These are phyloP conservation scores for Lasioglossum malachurum DNA, from an alignment of 2,888 invertebrate genomes.

Conservation along the genomic window DNA sequence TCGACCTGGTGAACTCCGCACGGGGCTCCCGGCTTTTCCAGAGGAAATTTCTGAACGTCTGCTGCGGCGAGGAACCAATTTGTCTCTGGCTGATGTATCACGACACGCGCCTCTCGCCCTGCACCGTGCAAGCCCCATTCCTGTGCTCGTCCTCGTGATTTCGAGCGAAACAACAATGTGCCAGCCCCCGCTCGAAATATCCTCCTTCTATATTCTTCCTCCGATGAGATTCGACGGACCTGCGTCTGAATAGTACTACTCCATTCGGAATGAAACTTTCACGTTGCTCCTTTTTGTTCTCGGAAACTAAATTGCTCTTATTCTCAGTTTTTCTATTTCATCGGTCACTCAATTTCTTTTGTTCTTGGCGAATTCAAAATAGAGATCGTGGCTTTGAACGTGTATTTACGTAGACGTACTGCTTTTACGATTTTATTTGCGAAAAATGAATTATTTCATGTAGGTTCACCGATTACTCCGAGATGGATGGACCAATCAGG, in stretches of 20 bases:
- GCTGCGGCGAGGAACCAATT: conserved; percentile 20
- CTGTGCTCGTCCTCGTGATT: neutral
- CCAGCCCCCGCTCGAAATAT: neutral
- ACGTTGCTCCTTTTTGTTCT: neutral
- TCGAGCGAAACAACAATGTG: neutral
- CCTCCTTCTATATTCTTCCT: neutral
- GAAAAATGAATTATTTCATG: too few species aligned
- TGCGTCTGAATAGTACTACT: neutral
- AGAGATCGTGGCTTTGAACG: too few species aligned
- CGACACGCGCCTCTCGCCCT: neutral
- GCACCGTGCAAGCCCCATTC: neutral
- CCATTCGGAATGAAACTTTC: neutral
- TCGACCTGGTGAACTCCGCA: conserved; percentile 1
- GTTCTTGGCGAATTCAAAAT: neutral
- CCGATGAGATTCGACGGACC: neutral
- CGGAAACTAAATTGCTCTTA: neutral
- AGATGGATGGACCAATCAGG: too few species aligned
- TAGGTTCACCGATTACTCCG: too few species aligned
- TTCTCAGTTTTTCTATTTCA: neutral
- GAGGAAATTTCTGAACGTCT: conserved; percentile 37
- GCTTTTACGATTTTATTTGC: too few species aligned
- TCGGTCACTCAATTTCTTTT: neutral
- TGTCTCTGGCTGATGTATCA: conserved; percentile 44
- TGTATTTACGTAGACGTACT: too few species aligned
- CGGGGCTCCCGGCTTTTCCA: neutral